Evolutionary conservation across 1,140 invertebrate genomes (phyloP).

Genomic region (Pantala flavescens): DNA sequence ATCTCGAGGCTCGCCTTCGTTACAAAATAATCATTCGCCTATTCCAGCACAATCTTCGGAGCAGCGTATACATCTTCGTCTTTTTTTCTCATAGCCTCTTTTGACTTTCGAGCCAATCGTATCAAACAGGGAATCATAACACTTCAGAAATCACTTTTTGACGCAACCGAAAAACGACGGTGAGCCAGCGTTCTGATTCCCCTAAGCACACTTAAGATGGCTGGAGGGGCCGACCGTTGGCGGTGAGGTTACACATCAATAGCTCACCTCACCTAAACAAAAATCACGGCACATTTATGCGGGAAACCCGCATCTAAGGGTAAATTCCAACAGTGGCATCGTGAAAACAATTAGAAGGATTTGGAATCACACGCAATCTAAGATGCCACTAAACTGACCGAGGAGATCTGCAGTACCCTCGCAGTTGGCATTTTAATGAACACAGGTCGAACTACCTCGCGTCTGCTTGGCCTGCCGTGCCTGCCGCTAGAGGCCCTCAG

Average conservation of each 20-base stretch:
- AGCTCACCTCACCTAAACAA: background rate
- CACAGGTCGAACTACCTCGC: conserved; percentile 6
- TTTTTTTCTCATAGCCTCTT: background rate
- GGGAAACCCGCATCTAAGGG: background rate
- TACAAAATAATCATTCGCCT: background rate
- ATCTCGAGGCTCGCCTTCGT: conserved; percentile 6
- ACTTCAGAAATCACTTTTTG: background rate
- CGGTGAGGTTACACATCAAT: background rate
- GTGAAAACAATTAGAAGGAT: background rate
- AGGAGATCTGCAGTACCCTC: background rate
- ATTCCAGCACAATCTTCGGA: background rate
- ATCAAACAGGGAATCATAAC: conserved; percentile 1
- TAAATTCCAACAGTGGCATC: background rate
- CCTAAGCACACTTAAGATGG: conserved; percentile 8
- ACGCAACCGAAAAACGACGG: background rate
- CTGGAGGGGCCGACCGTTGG: conserved; percentile 4
- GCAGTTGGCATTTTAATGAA: conserved; percentile 2
- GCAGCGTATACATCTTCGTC: background rate
- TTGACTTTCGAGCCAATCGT: background rate
- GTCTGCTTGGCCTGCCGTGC: conserved; percentile 1
- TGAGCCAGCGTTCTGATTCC: conserved; percentile 1
- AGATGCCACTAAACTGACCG: background rate
- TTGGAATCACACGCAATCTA: background rate
- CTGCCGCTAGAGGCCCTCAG: conserved; percentile 5
- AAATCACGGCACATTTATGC: background rate